Percentiles rank a stretch among this genome's conserved stretches.
These are phyloP conservation scores for Acanthornis magna DNA, from an alignment of 2,797 vertebrate species.

Conservation along the genomic window DNA sequence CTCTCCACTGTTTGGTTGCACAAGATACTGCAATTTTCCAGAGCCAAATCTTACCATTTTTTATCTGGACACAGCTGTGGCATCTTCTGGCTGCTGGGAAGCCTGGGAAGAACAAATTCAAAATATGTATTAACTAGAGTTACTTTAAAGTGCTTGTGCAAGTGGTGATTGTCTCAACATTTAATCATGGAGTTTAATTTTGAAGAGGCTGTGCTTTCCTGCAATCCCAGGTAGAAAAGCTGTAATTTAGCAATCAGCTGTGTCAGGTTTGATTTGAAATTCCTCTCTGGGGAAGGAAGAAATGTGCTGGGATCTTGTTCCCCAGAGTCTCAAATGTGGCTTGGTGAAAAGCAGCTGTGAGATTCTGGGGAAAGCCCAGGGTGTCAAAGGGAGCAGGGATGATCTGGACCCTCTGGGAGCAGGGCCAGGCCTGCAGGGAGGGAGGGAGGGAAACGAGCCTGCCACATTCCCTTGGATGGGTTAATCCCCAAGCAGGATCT, in stretches of 20 bases:
- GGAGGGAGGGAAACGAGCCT: not conserved
- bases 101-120: slow-evolving; percentile 71
- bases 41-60: slow-evolving; percentile 81
- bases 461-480: not conserved
- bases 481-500: not conserved
- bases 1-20: not conserved
- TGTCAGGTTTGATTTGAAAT: not conserved
- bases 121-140: fast-evolving
- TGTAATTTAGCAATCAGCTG: not conserved
- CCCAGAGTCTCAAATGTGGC: not conserved
- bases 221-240: not conserved
- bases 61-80: slow-evolving; percentile 98
- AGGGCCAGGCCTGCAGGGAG: not conserved
- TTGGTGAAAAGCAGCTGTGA: not conserved
- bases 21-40: not conserved
- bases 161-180: not conserved
- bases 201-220: not conserved
- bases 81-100: slow-evolving; percentile 95
- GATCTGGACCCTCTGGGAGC: not conserved
- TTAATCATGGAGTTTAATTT: not conserved
- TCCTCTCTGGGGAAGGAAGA: not conserved
- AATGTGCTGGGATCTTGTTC: not conserved
- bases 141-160: not conserved
- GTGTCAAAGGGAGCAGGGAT: not conserved
- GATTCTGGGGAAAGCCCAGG: not conserved